Evolutionary conservation across 2,113 vertebrate genomes (phyloP).

Genomic region (Lepisosteus osseus): DNA sequence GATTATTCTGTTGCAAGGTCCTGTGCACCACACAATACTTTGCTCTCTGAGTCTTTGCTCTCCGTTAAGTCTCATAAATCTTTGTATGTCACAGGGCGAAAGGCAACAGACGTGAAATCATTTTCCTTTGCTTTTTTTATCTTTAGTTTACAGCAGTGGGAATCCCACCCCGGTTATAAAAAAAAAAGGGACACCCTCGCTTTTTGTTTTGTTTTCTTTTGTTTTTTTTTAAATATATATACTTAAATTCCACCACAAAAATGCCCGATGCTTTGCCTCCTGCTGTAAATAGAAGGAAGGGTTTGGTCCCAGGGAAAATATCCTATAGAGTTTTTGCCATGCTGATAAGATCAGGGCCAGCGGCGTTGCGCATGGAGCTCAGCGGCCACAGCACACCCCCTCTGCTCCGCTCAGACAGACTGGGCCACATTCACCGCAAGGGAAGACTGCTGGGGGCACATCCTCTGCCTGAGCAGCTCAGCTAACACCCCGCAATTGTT

Average conservation of each 20-base stretch:
- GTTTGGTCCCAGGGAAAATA: constrained; percentile 81
- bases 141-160: neutral
- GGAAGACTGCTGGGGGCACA: constrained; percentile 38
- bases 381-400: constrained; percentile 35
- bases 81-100: neutral
- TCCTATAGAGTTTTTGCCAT: constrained; percentile 57
- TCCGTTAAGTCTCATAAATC: neutral
- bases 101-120: neutral
- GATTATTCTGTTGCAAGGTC: neutral
- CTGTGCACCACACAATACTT: neutral
- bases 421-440: constrained; percentile 31
- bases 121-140: neutral
- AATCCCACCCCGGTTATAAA: neutral
- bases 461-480: constrained; percentile 40
- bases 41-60: too few relatives aligned
- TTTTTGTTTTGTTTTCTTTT: neutral
- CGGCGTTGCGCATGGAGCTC: constrained; percentile 41
- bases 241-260: too few relatives aligned
- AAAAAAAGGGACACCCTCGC: neutral
- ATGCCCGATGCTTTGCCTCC: constrained; percentile 44
- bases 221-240: constrained; percentile 29
- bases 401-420: constrained; percentile 39
- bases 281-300: constrained; percentile 87
- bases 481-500: constrained; percentile 54
- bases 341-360: constrained; percentile 73